Evolutionary conservation across 2,797 vertebrate genomes (phyloP), one percentile per base, ranked within the genome.

Genomic region (Acanthurus tractus): DNA sequence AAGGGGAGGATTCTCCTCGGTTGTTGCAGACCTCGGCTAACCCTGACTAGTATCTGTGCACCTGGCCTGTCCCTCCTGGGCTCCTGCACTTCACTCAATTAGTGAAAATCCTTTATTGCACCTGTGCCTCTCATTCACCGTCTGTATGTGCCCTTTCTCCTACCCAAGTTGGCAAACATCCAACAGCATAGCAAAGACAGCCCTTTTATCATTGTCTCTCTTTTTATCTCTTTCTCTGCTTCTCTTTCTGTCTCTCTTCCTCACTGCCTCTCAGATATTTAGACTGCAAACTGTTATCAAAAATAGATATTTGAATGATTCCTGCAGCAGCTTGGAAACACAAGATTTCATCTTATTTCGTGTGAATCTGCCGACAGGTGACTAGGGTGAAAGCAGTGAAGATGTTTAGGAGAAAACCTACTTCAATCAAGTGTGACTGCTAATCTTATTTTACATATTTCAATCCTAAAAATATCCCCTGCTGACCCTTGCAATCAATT

Each of bases 1-100:
- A 48, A 62, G 62, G 76, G 86, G 82, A 80, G 84, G 81, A 72
- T 74, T 79, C 61, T 77, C 66, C 63, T 68, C 17, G n/a, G 79
- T 88, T 83, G 83, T 38, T 50, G 64, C 56, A 66, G 77, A 78
- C 83, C 85, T 79, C 49, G 3, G 54, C 78, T 85, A 40, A 81
- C 89, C 76, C 66, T 14, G 57, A 70, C 86, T 42, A 54, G 75
- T 72, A 62, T 83, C 76, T 22, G 57, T 73, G 73, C 83, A 90
- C 84, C 88, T 88, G 86, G 53, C 56, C 44, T 18, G 25, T 82
- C 81, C 81, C 86, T 86, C 67, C 56, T 64, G 82, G 75, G 83
- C 76, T 59, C n/a, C 59, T n/a, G 70, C 70, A 68, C 81, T 70
- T 85, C 65, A 61, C 74, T 83, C 74, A 91, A 91, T 91, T 85